Evolutionary conservation across 2,888 invertebrate species (phyloP), one percentile per base, ranked within the genome.

Genomic region (Chalcis sispes): DNA sequence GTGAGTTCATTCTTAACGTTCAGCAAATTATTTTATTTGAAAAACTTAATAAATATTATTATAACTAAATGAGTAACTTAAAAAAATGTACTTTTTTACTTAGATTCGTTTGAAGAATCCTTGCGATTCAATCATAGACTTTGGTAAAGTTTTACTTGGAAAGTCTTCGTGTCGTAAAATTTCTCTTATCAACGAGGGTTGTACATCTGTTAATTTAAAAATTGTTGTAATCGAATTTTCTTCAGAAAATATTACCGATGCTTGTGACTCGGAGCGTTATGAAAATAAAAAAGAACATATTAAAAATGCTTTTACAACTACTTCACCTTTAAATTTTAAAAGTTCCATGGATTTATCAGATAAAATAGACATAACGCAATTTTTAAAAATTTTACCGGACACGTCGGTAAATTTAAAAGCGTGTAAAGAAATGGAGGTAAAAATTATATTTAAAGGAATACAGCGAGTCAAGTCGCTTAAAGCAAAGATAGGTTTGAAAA

Each of bases 101-200:
- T 29, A 89, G 82, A 80, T 91, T 7, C 83, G 84, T 65, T 80
- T 90, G 32, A 81, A 84, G 15, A 85, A 90, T 75, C 80, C 85
- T 1, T 81, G 81, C 4, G 88, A 90, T 72, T 89, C 88, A 80
- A 84, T 86, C 23, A 79, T 90, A 36, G 85, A 90, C 80, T 84
- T 91, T 27, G 90, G 90, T 2, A 81, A 77, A 36, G 50, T 84
- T 0, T 65, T 82, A 23, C 88, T 92, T 0, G 91, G 92, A 0
- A 90, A 91, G 76, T 89, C 88, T 48, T 89, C 90, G 18, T 87
- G 89, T 18, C 90, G 90, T 67, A 89, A 89, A 70, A 90, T 93
- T 65, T 89, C 90, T 77, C 90, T 93, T n/a, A 88, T 91, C 82
- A 93, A 93, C 81, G 90, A 91, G 72, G 91, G 91, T 72, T 89